Conservation (phyloP, 2,113 vertebrate genomes). For the Eulemur macaco region DNA sequence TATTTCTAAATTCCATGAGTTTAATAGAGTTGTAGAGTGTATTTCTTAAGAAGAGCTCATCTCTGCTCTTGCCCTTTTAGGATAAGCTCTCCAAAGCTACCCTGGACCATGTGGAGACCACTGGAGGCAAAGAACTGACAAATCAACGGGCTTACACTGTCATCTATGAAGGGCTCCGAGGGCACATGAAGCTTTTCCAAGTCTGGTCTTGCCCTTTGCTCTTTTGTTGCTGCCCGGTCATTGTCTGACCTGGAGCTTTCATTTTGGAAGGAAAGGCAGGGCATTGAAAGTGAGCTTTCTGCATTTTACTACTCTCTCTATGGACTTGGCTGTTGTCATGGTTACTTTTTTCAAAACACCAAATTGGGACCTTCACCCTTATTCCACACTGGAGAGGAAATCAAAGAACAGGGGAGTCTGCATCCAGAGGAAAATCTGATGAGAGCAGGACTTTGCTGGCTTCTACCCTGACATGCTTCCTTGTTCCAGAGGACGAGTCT, state of each 20-base stretch:
- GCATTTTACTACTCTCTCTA: background rate
- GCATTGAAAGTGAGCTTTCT: background rate
- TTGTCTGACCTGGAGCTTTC: background rate
- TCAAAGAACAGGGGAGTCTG: background rate
- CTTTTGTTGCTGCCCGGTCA: background rate
- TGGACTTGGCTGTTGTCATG: constrained; percentile 41
- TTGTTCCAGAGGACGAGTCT: background rate
- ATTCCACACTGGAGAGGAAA: background rate
- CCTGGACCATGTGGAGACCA: background rate
- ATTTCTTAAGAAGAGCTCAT: background rate
- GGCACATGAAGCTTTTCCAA: background rate
- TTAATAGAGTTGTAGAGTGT: background rate
- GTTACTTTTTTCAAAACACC: constrained; percentile 51
- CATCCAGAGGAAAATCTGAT: background rate
- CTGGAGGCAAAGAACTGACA: constrained; percentile 4
- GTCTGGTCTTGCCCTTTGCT: background rate
- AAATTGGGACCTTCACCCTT: background rate
- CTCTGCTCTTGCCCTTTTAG: background rate
- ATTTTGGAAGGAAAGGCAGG: background rate
- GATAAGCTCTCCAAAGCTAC: background rate
- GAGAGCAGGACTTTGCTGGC: background rate
- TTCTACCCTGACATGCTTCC: background rate
- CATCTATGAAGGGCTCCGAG: background rate
- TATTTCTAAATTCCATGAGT: background rate
- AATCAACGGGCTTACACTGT: background rate